phyloP scores from a whole-genome alignment of 2,797 vertebrate species.

The Chloroceryle amazona region DNA sequence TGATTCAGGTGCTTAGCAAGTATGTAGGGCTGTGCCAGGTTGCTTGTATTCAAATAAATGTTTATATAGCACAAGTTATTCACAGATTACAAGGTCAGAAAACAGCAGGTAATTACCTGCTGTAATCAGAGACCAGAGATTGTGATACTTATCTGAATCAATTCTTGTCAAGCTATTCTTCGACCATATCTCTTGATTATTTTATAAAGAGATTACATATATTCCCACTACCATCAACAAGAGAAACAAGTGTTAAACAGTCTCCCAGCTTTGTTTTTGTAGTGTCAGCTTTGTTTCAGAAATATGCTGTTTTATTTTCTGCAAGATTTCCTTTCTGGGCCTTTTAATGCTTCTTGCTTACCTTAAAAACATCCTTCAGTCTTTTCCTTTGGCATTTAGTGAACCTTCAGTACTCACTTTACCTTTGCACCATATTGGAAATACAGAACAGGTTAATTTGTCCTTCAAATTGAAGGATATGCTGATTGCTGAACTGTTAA shows the following conservation, averaged over 20 bases:
- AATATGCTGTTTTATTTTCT: not conserved
- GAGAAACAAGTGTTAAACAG: not conserved
- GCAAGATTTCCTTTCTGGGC: not conserved
- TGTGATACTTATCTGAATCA: not conserved
- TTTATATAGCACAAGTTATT: not conserved
- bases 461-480: not conserved
- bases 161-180: not conserved
- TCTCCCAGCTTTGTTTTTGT: not conserved
- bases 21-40: not conserved
- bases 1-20: not conserved
- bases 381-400: not conserved
- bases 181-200: not conserved
- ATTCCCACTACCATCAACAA: not conserved
- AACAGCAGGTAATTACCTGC: not conserved
- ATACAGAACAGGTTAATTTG: not conserved
- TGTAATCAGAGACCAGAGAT: not conserved
- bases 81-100: not conserved
- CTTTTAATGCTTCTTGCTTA: not conserved
- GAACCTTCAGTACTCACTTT: not conserved
- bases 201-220: not conserved
- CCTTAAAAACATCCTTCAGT: constrained; percentile 3
- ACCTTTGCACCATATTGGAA: not conserved
- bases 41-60: not conserved
- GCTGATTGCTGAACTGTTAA: not conserved
- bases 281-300: not conserved